A percentile compares a stretch with the other conserved stretches of the same genome.
Evolutionary conservation across 2,113 vertebrate genomes (phyloP).

Genomic region (Entosphenus tridentatus): DNA sequence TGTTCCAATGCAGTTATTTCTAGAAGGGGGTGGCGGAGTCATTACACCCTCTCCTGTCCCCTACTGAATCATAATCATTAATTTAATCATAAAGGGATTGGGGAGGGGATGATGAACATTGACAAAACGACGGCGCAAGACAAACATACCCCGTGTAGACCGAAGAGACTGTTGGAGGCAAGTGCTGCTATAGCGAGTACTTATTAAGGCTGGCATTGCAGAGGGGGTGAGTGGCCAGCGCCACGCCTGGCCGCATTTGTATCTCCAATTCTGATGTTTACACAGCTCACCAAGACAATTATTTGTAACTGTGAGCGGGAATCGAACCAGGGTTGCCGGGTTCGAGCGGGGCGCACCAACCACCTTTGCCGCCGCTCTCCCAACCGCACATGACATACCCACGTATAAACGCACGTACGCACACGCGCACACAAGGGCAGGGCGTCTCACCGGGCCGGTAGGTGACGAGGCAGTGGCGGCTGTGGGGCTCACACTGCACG

Average conservation of each 20-base stretch:
- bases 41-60: no score
- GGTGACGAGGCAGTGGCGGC: conserved; percentile 63
- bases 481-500: conserved; percentile 55
- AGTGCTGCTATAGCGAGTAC: no score
- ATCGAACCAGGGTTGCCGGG: background rate
- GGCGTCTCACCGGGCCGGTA: conserved; percentile 41
- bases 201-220: no score
- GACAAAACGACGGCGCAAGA: background rate
- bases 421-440: background rate
- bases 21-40: no score
- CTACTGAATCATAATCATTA: no score
- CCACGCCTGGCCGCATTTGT: no score
- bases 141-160: background rate
- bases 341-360: no score
- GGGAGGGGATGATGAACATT: background rate
- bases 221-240: no score
- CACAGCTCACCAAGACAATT: background rate
- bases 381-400: background rate
- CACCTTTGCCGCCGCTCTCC: no score
- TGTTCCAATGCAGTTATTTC: no score
- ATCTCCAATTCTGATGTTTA: background rate
- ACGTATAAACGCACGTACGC: background rate
- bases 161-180: background rate
- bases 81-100: background rate
- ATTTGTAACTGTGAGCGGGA: background rate